Conservation (phyloP, 2,113 vertebrate genomes). For the Boleophthalmus pectinirostris region DNA sequence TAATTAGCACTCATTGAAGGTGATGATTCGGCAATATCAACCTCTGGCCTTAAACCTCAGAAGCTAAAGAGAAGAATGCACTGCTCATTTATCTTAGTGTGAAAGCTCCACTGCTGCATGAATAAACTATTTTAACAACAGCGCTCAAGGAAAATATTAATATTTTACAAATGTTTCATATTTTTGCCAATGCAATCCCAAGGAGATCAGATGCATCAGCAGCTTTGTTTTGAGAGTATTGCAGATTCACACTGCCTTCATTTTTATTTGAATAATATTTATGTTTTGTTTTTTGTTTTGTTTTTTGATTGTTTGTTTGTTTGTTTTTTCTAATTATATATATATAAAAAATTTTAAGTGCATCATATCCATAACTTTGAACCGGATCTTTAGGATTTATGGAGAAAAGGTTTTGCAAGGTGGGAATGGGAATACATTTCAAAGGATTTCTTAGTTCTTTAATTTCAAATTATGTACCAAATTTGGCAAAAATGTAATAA, state of each 20-base stretch:
- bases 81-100: constrained; percentile 10
- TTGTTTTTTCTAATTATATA: neutral
- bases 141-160: constrained; percentile 25
- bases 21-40: constrained; percentile 54
- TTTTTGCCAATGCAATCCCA: constrained; percentile 19
- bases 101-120: neutral
- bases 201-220: constrained; percentile 59
- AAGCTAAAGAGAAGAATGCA: neutral
- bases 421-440: neutral
- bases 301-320: no score
- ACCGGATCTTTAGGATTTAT: constrained; percentile 17
- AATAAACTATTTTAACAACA: constrained; percentile 20
- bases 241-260: constrained; percentile 13
- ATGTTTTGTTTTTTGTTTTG: no score
- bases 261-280: constrained; percentile 13
- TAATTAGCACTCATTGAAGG: constrained; percentile 52
- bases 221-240: constrained; percentile 38
- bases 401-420: neutral
- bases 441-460: neutral
- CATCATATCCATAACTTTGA: neutral
- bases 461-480: neutral
- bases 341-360: neutral
- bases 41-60: constrained; percentile 25
- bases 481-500: neutral
- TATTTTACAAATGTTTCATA: constrained; percentile 35